Evolutionary conservation across 2,888 invertebrate genomes (phyloP).

Genomic region (Muscina levida): DNA sequence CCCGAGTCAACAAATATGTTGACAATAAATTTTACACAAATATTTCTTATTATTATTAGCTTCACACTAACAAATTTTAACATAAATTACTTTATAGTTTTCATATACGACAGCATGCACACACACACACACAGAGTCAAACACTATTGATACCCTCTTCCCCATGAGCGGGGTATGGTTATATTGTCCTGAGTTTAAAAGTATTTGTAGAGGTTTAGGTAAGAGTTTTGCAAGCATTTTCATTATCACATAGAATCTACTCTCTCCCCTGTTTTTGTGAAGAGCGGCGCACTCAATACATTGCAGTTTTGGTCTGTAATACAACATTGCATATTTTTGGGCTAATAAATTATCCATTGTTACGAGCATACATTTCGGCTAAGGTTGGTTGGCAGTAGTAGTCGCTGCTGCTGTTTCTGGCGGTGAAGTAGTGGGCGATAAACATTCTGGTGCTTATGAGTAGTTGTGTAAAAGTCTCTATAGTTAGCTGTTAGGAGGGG

Average conservation of each 20-base stretch:
- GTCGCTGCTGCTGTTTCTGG: not conserved
- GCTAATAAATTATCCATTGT: constrained; percentile 65
- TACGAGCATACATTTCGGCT: constrained; percentile 44
- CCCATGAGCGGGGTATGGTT: too few relatives aligned
- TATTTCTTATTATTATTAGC: constrained; percentile 58
- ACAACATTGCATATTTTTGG: constrained; percentile 65
- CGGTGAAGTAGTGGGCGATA: too few relatives aligned
- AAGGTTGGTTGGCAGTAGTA: constrained; percentile 20
- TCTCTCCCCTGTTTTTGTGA: not conserved
- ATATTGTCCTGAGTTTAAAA: constrained; percentile 38
- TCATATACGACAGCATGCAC: too few relatives aligned
- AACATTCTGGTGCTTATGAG: too few relatives aligned
- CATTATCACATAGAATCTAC: not conserved
- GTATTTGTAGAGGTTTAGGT: not conserved
- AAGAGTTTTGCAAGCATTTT: too few relatives aligned
- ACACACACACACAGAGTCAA: too few relatives aligned
- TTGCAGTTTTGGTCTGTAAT: constrained; percentile 46
- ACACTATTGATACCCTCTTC: too few relatives aligned
- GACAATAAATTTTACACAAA: constrained; percentile 32
- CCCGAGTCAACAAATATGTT: constrained; percentile 46
- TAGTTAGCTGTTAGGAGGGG: too few relatives aligned
- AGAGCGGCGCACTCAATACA: not conserved
- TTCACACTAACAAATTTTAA: constrained; percentile 2
- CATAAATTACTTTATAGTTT: constrained; percentile 49
- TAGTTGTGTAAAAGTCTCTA: too few relatives aligned